Evolutionary conservation across 1,140 invertebrate genomes (phyloP), one percentile per base, ranked within the genome.

Genomic region (Dryas iulia): DNA sequence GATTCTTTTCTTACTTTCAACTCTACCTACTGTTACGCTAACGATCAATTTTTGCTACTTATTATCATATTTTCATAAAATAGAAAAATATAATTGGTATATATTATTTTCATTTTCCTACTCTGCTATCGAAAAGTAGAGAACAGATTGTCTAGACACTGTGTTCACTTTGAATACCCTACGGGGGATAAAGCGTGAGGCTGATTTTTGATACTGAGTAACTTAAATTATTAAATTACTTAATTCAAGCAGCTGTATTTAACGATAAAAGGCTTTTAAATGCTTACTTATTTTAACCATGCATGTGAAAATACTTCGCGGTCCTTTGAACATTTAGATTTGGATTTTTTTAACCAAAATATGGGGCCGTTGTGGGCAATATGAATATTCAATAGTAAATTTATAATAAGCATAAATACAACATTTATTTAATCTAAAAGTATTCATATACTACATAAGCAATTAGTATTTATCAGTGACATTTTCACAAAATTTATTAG

Each of bases 201-300:
- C n/a, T n/a, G n/a, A n/a, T n/a, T n/a, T n/a, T n/a, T 26, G 60
- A 61, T 59, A 23, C 52, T 68, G 54, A 64, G 28, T 28, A 64
- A 59, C 63, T 64, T 68, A 28, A 39, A 31, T 47, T 72, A 72
- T 66, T 65, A 63, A 71, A 83, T 83, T 76, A 71, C 81, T 83
- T 83, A 76, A 83, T 83, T 74, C 63, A 57, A 54, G 66, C 24
- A 57, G 18, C 28, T 65, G 7, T 56, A 18, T n/a, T 14, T 8
- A 3, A n/a, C 5, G 18, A 47, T 61, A 26, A 61, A 39, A 23
- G 8, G 18, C 23, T 26, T 61, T 61, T 61, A 31, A 35, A 61
- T 26, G 31, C 21, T 25, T 52, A 10, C n/a, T 10, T 61, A 18
- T 47, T 18, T 47, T 11, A 35, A 12, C 24, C 5, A 25, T 47